Evolutionary conservation across 2,797 vertebrate species (phyloP), one percentile per base, ranked within the genome.

Genomic region (Gadopsis bispinosus): DNA sequence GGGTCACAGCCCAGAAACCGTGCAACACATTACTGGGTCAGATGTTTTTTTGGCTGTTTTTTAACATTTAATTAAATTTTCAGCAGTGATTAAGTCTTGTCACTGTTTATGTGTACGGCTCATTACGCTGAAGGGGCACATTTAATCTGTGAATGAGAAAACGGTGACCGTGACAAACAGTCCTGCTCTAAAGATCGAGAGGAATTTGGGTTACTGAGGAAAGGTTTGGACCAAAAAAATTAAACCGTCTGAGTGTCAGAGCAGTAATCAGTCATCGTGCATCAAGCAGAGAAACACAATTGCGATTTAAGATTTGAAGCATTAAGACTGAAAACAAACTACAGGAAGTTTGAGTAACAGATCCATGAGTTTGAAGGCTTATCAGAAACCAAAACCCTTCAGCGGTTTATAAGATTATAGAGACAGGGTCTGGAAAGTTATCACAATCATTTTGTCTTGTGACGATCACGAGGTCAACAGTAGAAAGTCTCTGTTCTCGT

Each of bases 61-160:
- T 85, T 74, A 77, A 88, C 78, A 59, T 87, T 87, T 74, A 71
- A 85, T 87, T 81, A 72, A 39, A 89, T 84, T 87, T 88, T 62
- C 77, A 80, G 77, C 29, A 62, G 67, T 70, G 73, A 84, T 84
- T 74, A 61, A 79, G 70, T 84, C 84, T 79, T 17, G n/a, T 75
- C 72, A 26, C 51, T 67, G 72, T 82, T 80, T 75, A 72, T 55
- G 77, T 60, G 64, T 48, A 47, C 33, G 65, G 75, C 69, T 87
- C 75, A 77, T 89, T 79, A 85, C 76, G 29, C 77, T 55, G 74
- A 76, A 51, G 53, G 14, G 63, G 26, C 63, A 75, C 79, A 69
- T 88, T 90, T 86, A 91, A 89, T 88, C 78, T 86, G 81, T 65
- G 77, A 80, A 75, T 31, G 73, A 88, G 71, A 39, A 39, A 39